These are phyloP conservation scores for Ardeotis arabs DNA, from an alignment of 2,113 vertebrate genomes.

Conservation along the genomic window DNA sequence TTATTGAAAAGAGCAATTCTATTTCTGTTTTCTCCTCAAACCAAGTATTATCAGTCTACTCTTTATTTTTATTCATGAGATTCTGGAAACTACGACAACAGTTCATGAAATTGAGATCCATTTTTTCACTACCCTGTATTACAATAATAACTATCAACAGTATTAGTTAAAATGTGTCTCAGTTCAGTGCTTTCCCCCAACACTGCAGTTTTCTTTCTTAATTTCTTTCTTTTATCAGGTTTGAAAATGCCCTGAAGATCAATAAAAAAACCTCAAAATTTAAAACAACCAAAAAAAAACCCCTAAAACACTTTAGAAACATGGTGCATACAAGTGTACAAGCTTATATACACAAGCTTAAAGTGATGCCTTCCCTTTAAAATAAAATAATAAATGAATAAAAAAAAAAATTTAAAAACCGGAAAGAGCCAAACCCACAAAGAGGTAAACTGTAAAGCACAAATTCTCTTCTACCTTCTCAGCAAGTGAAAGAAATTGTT, in stretches of 20 bases:
- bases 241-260: slow-evolving; percentile 24
- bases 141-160: slow-evolving; percentile 8
- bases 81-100: background rate
- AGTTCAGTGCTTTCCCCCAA: background rate
- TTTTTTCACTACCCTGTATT: background rate
- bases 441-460: background rate
- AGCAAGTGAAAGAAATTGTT: background rate
- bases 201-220: background rate
- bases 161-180: slow-evolving; percentile 20
- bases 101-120: background rate
- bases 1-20: background rate
- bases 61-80: background rate
- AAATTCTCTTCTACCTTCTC: background rate
- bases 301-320: background rate
- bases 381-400: background rate
- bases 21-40: background rate
- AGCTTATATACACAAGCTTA: background rate
- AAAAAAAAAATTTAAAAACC: background rate
- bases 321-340: background rate
- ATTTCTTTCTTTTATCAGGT: slow-evolving; percentile 5
- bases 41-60: background rate
- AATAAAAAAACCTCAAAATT: background rate
- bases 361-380: background rate
- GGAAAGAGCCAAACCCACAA: background rate
- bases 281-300: background rate